Evolutionary conservation across 2,113 vertebrate genomes (phyloP).

Genomic region (Elachura formosa): DNA sequence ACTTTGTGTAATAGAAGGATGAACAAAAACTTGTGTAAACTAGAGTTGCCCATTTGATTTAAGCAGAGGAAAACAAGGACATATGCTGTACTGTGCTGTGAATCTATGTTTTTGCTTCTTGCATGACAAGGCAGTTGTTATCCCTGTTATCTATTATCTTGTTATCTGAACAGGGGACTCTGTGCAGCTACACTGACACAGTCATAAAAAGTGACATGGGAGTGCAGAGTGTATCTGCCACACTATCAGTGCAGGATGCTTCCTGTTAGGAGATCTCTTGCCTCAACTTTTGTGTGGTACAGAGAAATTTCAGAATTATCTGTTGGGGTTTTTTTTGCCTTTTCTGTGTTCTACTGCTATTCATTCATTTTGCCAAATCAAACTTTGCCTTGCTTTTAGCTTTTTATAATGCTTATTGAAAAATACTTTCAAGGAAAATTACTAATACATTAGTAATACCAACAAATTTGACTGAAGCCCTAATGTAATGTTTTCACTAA

Average conservation of each 20-base stretch:
- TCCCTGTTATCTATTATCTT: background rate
- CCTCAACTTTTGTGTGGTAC: background rate
- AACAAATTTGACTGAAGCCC: background rate
- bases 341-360: background rate
- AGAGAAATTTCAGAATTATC: background rate
- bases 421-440: background rate
- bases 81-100: background rate
- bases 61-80: background rate
- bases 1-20: background rate
- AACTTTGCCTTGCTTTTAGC: background rate
- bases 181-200: background rate
- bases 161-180: background rate
- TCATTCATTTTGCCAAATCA: background rate
- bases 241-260: rapidly evolving
- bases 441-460: background rate
- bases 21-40: background rate
- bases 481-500: slow-evolving; percentile 11
- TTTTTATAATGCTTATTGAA: background rate
- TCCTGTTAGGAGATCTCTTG: background rate
- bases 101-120: background rate
- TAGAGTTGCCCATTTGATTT: background rate
- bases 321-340: background rate
- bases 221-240: background rate
- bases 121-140: background rate
- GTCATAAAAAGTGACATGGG: background rate